Conservation (phyloP, 2,797 vertebrate species). For the Sebastes steindachneri region DNA sequence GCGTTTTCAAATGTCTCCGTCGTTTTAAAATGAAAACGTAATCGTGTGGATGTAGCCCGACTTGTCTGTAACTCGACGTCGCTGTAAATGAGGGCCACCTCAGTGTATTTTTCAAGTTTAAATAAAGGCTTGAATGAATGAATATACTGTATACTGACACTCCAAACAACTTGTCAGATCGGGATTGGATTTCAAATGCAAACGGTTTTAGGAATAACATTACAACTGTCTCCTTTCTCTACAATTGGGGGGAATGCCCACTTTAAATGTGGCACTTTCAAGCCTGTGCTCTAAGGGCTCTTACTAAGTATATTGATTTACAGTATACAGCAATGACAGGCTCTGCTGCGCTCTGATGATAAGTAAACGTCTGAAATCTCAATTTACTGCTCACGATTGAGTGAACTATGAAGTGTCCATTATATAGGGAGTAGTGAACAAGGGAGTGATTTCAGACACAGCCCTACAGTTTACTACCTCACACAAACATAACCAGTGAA, state of each 20-base stretch:
- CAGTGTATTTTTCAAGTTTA: not conserved
- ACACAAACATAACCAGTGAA: not conserved
- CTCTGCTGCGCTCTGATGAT: not conserved
- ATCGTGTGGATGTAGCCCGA: not conserved
- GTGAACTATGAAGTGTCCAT: not conserved
- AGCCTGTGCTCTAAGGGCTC: slow-evolving; percentile 18
- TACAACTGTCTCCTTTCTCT: not conserved
- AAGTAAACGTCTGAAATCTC: not conserved
- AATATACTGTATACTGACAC: not conserved
- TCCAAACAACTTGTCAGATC: not conserved
- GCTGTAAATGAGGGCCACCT: not conserved
- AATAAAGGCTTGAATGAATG: not conserved
- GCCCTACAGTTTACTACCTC: not conserved
- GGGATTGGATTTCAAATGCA: not conserved
- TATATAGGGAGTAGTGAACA: not conserved
- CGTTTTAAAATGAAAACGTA: too few relatives aligned
- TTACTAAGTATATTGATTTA: slow-evolving; percentile 3
- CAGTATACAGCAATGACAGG: not conserved
- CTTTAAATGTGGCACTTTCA: slow-evolving; percentile 10
- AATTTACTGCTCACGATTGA: not conserved
- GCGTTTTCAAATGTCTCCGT: too few relatives aligned
- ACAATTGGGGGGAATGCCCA: slow-evolving; percentile 2
- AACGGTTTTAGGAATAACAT: not conserved
- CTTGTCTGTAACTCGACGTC: not conserved
- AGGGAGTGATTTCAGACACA: not conserved